Conservation (phyloP, 2,888 invertebrate species). For the Sarcophaga subvicina region DNA sequence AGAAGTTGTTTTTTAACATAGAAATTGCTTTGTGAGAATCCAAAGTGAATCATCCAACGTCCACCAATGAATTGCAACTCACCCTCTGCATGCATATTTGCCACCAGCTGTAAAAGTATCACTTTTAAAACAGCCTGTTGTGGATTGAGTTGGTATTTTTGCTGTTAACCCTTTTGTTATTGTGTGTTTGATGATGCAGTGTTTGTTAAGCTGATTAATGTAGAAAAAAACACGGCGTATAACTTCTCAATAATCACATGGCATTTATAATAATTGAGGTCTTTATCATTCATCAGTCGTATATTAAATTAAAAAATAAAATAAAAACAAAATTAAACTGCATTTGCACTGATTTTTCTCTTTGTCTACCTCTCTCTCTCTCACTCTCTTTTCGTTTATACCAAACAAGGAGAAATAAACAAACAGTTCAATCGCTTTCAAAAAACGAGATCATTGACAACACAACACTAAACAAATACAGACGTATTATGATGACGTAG, state of each 20-base stretch:
- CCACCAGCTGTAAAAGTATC: too few species aligned
- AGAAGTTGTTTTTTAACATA: neutral
- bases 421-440: neutral
- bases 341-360: conserved; percentile 34
- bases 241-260: conserved; percentile 55
- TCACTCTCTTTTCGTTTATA: neutral
- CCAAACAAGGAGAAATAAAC: neutral
- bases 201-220: conserved; percentile 24
- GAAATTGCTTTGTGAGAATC: neutral
- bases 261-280: conserved; percentile 37
- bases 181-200: neutral
- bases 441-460: neutral
- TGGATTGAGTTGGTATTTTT: neutral
- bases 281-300: conserved; percentile 34
- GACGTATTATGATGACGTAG: conserved; percentile 26
- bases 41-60: conserved; percentile 34
- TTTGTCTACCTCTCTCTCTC: neutral
- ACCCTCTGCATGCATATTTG: too few species aligned
- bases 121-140: too few species aligned
- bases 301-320: conserved; percentile 22
- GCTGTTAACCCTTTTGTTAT: neutral
- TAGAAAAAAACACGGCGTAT: conserved; percentile 18
- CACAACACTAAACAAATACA: neutral
- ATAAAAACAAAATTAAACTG: conserved; percentile 33
- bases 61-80: neutral